A percentile compares a stretch with the other conserved stretches of the same genome.
Conservation (phyloP, 1,140 invertebrate genomes). For the Bombus confusus region DNA sequence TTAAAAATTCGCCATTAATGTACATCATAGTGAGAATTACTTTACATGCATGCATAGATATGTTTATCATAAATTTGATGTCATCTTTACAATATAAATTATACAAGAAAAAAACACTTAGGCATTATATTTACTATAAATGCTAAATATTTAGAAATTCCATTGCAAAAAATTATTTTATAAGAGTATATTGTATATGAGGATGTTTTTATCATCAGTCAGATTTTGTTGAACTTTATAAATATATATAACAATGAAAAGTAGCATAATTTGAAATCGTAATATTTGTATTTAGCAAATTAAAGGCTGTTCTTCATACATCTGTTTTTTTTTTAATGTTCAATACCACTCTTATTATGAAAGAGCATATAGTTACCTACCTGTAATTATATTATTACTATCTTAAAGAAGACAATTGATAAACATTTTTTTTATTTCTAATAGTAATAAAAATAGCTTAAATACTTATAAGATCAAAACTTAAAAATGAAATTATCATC, state of each 20-base stretch:
- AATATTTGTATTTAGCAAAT: conserved; percentile 28
- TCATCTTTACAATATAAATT: conserved; percentile 38
- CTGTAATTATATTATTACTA: conserved; percentile 42
- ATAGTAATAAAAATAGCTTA: conserved; percentile 20
- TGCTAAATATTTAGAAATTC: conserved; percentile 6
- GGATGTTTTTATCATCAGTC: background rate
- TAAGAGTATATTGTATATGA: conserved; percentile 7
- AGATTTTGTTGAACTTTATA: background rate
- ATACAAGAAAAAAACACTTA: background rate
- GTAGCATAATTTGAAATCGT: background rate
- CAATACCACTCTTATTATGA: conserved; percentile 27
- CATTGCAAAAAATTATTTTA: conserved; percentile 9
- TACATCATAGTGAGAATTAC: conserved; percentile 32
- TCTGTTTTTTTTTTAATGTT: conserved; percentile 7
- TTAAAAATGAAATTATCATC: conserved; percentile 6
- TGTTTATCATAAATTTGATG: conserved; percentile 19
- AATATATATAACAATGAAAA: conserved; percentile 12
- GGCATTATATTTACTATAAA: background rate
- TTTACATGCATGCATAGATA: conserved; percentile 40
- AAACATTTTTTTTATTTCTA: conserved; percentile 14
- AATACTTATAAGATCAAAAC: conserved; percentile 29
- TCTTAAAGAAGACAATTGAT: conserved; percentile 16
- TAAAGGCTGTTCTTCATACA: conserved; percentile 24
- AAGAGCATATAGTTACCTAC: conserved; percentile 62
- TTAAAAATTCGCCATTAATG: conserved; percentile 10